Evolutionary conservation across 2,888 invertebrate species (phyloP).

Genomic region (Mermis nigrescens): DNA sequence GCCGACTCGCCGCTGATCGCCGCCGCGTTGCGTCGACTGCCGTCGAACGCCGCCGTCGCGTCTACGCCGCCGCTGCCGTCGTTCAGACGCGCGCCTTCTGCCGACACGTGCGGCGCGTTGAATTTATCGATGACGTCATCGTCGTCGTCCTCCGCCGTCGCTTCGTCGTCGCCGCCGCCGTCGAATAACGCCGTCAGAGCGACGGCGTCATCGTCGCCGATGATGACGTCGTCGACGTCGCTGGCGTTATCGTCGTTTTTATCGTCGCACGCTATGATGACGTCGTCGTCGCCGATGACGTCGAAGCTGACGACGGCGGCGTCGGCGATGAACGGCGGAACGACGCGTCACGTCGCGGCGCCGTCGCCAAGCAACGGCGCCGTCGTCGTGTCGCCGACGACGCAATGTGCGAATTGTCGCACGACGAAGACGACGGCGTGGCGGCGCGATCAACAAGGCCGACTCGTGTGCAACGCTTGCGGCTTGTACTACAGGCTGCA

Average conservation of each 20-base stretch:
- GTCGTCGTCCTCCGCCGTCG: background rate
- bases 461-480: constrained; percentile 29
- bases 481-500: constrained; percentile 30
- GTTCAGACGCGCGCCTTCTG: no score
- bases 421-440: constrained; percentile 31
- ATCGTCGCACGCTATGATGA: background rate
- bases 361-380: background rate
- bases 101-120: background rate
- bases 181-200: no score
- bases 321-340: background rate
- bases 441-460: constrained; percentile 25
- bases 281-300: background rate
- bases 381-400: background rate
- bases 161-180: no score
- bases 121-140: background rate
- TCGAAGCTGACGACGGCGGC: background rate
- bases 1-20: background rate
- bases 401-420: constrained; percentile 26
- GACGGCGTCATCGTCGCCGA: no score
- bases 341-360: background rate
- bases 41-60: background rate
- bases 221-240: no score
- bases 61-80: background rate
- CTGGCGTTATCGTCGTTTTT: background rate
- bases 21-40: background rate